Base-by-base conservation (phyloP, 2,113 vertebrate genomes). In the Sminthopsis crassicaudata region DNA sequence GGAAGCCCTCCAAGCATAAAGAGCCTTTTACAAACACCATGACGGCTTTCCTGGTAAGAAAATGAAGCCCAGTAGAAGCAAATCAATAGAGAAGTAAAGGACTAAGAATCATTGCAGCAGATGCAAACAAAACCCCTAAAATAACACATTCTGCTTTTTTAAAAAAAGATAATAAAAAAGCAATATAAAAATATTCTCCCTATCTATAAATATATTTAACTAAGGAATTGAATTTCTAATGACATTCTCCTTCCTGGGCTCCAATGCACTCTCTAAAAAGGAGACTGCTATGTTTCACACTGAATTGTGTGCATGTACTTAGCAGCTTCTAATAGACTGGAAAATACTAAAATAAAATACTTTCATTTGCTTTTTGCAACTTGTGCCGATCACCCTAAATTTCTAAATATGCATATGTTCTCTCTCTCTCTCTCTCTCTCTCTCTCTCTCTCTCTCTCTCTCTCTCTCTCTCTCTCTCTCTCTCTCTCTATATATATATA, bases 341-440 rank as follows among this genome's bases (percentile, higher is more conserved):
- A 57, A 96, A 95, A 89, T 96, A 94, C 52, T 96, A 95, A 97
- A 97, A 95, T 92, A 95, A 96, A 96, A 94, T 90, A 95, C 48
- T 97, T 96, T 95, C 93, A 94, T 53, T 23, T 84, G 67, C n/a
- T 84, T 42, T 55, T 84, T 36, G 11, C 67, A n/a, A 42, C 5
- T 84, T 42, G n/a, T n/a, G 5, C 60, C 1, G 36, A 76, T 42
- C 67, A 84, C n/a, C 16, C 19, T 8, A 8, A 76, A 76, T 76
- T 76, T 76, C 67, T n/a, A n/a, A 84, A n/a, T 84, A 84, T 22
- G 14, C 6, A 84, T 48, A 48, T 48, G 48, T n/a, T n/a, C n/a
- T n/a, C n/a, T n/a, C n/a, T n/a, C n/a, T n/a, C n/a, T n/a, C n/a
- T n/a, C n/a, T n/a, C n/a, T n/a, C n/a, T n/a, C n/a, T n/a, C n/a